These are phyloP conservation scores for Tapera naevia DNA, from an alignment of 2,797 vertebrate species.

Conservation along the genomic window DNA sequence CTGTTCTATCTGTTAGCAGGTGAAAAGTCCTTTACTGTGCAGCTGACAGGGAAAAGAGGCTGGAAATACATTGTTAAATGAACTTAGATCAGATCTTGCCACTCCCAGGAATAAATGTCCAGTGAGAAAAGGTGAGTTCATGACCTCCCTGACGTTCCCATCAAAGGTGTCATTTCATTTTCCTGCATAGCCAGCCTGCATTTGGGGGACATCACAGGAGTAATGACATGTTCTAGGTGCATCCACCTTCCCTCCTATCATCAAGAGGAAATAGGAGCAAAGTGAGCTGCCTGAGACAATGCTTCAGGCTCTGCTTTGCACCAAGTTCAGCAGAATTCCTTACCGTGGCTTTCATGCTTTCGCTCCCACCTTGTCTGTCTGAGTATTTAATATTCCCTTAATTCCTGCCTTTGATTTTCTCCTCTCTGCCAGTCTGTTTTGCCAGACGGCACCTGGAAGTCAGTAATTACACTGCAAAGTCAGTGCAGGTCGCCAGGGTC, in stretches of 20 bases:
- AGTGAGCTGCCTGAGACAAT: not conserved
- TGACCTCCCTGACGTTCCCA: not conserved
- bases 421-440: not conserved
- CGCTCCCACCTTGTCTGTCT: not conserved
- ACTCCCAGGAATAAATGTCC: not conserved
- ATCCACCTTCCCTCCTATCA: not conserved
- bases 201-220: not conserved
- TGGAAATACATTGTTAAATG: not conserved
- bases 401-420: not conserved
- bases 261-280: not conserved
- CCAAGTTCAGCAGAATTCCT: not conserved
- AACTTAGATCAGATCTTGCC: not conserved
- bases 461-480: not conserved
- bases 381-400: not conserved
- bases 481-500: not conserved
- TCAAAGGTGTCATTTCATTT: not conserved
- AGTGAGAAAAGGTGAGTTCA: not conserved
- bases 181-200: not conserved
- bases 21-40: slow-evolving; percentile 9
- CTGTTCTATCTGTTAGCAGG: not conserved
- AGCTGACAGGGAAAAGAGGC: not conserved
- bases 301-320: slow-evolving; percentile 12
- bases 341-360: not conserved
- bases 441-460: not conserved
- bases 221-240: not conserved